Evolutionary conservation across 2,888 invertebrate genomes (phyloP), one percentile per base, ranked within the genome.

Genomic region (Hydrotaea diabolus): DNA sequence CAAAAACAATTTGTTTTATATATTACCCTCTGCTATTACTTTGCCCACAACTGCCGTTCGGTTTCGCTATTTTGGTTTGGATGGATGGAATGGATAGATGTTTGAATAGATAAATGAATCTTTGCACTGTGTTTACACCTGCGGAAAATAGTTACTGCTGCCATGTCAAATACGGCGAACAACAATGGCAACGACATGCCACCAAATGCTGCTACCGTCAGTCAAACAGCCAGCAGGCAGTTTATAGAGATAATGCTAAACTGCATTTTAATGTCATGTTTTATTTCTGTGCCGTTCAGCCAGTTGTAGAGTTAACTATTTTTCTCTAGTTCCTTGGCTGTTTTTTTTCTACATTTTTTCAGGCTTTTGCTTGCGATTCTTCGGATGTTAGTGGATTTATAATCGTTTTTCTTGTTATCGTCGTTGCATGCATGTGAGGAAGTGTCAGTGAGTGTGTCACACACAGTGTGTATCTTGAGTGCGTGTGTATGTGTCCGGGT

Each of bases 91-190:
- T 59, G 46, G 46, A 77, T 43, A 75, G 83, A 84, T 84, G 83
- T 79, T 76, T 82, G 76, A 73, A 79, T 66, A 80, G 85, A 85
- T 85, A 82, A 85, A 80, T 82, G 79, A 72, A 77, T 79, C 72
- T 75, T 74, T 82, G 76, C 71, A 80, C 55, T 84, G 84, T 79
- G 85, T 74, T 85, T 85, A 82, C 85, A 85, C 82, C 85, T 85
- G 85, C 82, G 82, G 85, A 85, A 85, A 85, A 85, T 85, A 77
- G 85, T 85, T 77, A 85, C 82, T 85, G 79, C 73, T 69, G 69
- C 39, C 83, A 85, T 85, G 83, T 81, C 76, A 80, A 78, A 55
- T 53, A 77, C 77, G 81, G 71, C 21, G 62, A 73, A 49, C 31
- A 55, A 57, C 69, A 66, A 39, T 8, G 17, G 26, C 53, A 31